Evolutionary conservation across 1,140 invertebrate species (phyloP), one percentile per base, ranked within the genome.

Genomic region (Heliconius nattereri): DNA sequence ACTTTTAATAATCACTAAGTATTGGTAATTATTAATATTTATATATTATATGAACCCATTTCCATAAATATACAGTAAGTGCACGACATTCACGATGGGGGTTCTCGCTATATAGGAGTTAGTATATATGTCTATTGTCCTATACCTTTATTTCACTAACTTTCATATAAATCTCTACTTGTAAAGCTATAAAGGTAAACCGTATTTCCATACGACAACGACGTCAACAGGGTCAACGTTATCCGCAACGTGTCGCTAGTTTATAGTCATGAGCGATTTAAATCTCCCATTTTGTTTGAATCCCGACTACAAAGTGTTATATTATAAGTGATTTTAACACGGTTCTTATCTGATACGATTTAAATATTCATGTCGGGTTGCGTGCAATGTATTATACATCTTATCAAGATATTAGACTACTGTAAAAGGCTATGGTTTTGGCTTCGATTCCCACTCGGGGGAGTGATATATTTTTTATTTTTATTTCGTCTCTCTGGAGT

Each of bases 41-140:
- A 7, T 26, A 45, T 16, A 40, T 13, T 5, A 40, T 13, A 66
- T 29, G 7, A 26, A 66, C 3, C 23, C 23, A 16, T 16, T 29
- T 26, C 57, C 3, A 66, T 29, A 66, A 66, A 66, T 66, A 66
- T 26, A 40, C 40, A 13, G 40, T 40, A 40, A 3, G 40, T 40
- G 13, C 40, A 40, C 8, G 9, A n/a, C 57, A 29, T 66, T 66
- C 57, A 76, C 54, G 74, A 76, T 76, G 73, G 74, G 74, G 32
- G 23, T 74, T 40, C 74, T 71, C 35, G 60, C 23, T 66, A 26
- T 66, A n/a, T 9, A 13, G 54, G 40, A 26, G 57, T 23, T 9
- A 9, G 1, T 16, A 5, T 3, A 29, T 3, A 2, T 23, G 1
- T 57, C n/a, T 57, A 8, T 57, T 23, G 8, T 57, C 37, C 11